phyloP scores from a whole-genome alignment of 53 echinoderm and acorn worm species.

The Stichopus horrens region DNA sequence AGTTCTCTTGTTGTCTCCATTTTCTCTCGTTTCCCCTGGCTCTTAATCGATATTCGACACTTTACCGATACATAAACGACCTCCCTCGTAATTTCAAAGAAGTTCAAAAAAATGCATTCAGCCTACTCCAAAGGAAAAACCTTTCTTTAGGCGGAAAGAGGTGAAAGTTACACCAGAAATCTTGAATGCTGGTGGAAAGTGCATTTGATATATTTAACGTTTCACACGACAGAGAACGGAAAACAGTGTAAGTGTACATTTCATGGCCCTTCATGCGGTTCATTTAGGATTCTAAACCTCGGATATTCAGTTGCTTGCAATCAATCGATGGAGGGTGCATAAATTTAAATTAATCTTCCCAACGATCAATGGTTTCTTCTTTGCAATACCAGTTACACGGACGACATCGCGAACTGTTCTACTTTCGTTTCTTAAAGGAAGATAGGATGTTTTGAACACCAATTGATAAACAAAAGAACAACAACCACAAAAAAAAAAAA shows the following conservation, averaged over 20 bases:
- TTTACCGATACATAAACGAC: neutral
- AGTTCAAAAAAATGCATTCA: neutral
- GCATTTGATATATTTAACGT: neutral
- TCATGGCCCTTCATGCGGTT: neutral
- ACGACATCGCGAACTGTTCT: neutral
- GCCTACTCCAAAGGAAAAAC: neutral
- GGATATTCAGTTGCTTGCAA: neutral
- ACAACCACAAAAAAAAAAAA: too few relatives aligned
- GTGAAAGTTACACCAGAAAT: neutral
- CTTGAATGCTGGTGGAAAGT: neutral
- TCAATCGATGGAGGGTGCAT: neutral
- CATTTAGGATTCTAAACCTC: neutral
- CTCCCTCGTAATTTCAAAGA: neutral
- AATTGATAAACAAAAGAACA: too few relatives aligned
- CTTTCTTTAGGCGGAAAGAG: neutral
- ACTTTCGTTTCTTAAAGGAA: neutral
- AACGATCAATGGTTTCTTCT: neutral
- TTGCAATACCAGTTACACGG: neutral
- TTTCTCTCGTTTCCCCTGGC: too few relatives aligned
- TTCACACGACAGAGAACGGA: too few relatives aligned
- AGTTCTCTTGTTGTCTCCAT: neutral
- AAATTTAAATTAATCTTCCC: conserved; percentile 4
- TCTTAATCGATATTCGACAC: neutral
- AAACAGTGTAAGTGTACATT: neutral
- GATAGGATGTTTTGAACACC: too few relatives aligned